Conservation (phyloP, 2,888 invertebrate species). For the Nudaria mundana region DNA sequence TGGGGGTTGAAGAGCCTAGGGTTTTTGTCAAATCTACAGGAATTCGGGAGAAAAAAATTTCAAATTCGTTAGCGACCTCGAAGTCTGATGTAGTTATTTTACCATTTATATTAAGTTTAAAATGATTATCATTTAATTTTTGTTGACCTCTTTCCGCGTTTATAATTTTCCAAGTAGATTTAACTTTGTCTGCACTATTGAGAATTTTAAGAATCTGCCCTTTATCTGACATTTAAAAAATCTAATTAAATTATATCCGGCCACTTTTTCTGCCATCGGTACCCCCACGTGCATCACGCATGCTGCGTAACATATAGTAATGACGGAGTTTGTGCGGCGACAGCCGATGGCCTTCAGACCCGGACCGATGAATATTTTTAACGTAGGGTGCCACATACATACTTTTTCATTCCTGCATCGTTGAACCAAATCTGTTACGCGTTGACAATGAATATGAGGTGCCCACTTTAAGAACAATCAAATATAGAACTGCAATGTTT, state of each 20-base stretch:
- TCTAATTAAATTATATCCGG: too few relatives aligned
- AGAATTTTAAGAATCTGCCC: too few relatives aligned
- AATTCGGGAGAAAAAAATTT: too few relatives aligned
- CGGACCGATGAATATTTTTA: conserved; percentile 42
- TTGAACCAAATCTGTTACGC: conserved; percentile 27
- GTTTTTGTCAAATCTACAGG: too few relatives aligned
- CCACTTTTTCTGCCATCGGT: conserved; percentile 38
- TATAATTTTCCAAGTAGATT: too few relatives aligned
- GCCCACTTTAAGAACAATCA: conserved; percentile 23
- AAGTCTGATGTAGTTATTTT: too few relatives aligned
- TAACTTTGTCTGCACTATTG: too few relatives aligned
- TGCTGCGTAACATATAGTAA: conserved; percentile 55
- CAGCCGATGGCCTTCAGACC: conserved; percentile 48
- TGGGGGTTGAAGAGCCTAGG: too few relatives aligned
- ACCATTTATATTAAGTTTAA: too few relatives aligned
- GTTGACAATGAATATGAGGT: conserved; percentile 31
- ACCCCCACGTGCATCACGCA: conserved; percentile 63
- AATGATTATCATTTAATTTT: too few relatives aligned
- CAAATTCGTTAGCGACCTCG: too few relatives aligned
- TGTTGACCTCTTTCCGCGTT: too few relatives aligned
- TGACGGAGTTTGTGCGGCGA: conserved; percentile 45
- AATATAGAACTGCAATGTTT: background rate
- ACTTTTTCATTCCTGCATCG: conserved; percentile 27
- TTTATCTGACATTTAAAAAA: background rate
- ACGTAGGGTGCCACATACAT: conserved; percentile 42